Evolutionary conservation across 2,797 vertebrate genomes (phyloP), one percentile per base, ranked within the genome.

Genomic region (Parauchenoglanis ngamensis): DNA sequence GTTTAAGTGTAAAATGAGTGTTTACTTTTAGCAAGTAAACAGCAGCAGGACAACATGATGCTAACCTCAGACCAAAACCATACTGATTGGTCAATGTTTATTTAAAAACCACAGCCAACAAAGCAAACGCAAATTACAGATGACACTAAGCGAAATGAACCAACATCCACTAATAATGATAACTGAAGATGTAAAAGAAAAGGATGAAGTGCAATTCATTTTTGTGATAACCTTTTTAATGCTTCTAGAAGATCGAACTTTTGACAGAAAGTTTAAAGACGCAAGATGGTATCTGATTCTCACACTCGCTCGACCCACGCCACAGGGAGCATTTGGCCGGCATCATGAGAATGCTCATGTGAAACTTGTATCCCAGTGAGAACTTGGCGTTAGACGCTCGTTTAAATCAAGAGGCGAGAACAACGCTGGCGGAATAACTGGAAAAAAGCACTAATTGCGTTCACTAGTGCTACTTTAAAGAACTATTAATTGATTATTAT

Each of bases 1-100:
- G 10, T 79, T 57, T 61, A 54, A 25, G 12, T 83, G 44, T 40
- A n/a, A n/a, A n/a, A n/a, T 52, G 7, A 0, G 10, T 59, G 73
- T 83, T 68, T 68, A n/a, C 73, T 54, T 49, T 88, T 84, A 23
- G 56, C 70, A 84, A 86, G 44, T 78, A 65, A 86, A 80, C 49
- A 84, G 78, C 15, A 84, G 68, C 61, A 72, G 25, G 35, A 67
- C 40, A 19, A 31, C 12, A 54, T 12, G 23, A 63, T 82, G 35
- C 65, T 40, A 21, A 61, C 56, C 35, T 46, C 61, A 0, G 70
- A 77, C 23, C 49, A 15, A 54, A 28, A 8, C n/a, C 49, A 7
- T 8, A 10, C 75, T 28, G 49, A 77, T 17, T 17, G 7, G 12
- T 52, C 73, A 17, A 49, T 1, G 49, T 54, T 19, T 19, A 17